Base-by-base conservation (phyloP, 2,113 vertebrate species). In the Takifugu bimaculatus region DNA sequence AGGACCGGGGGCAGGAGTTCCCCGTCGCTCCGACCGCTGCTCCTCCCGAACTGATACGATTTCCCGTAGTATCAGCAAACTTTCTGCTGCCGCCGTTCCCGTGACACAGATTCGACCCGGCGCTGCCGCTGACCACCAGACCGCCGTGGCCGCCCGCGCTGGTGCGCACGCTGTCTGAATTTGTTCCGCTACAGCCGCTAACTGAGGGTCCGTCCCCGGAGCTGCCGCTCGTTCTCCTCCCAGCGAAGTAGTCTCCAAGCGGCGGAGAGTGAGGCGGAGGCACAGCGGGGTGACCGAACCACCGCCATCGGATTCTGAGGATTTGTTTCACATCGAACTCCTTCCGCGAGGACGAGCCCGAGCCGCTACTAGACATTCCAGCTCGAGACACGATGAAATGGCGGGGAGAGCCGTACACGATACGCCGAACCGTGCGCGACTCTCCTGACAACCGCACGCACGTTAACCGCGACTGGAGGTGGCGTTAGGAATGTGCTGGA, bases 321-420 rank as follows among this genome's bases (percentile, higher is more conserved):
- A 99, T 97, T 92, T 98, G 96, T 82, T 96, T 99, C 90, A 99
- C 94, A 71, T 98, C 96, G 90, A 99, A 97, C 88, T 98, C 96
- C 92, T 94, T 98, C 89, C 93, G 93, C 87, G 93, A 93, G 66
- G 88, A 88, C 64, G 86, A 84, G 79, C 82, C 57, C 75, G 86
- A 85, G 66, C 82, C 76, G 78, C 86, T 69, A 85, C 90, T 94
- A 93, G 96, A 98, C 96, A 99, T 99, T 85, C 92, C 95, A 80
- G 80, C 79, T 86, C 85, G 75, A 44, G 50, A 25, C 56, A 67
- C 64, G 64, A 74, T 72, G 79, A 81, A 82, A 86, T 83, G 87
- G 82, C 83, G 85, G 61, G 87, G 89, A 55, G 74, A 69, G 62
- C 75, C 64, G 65, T 74, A 56, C 75, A 29, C 66, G 48, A 67